Conservation (phyloP, 2,888 invertebrate species). For the Erebia aethiops region DNA sequence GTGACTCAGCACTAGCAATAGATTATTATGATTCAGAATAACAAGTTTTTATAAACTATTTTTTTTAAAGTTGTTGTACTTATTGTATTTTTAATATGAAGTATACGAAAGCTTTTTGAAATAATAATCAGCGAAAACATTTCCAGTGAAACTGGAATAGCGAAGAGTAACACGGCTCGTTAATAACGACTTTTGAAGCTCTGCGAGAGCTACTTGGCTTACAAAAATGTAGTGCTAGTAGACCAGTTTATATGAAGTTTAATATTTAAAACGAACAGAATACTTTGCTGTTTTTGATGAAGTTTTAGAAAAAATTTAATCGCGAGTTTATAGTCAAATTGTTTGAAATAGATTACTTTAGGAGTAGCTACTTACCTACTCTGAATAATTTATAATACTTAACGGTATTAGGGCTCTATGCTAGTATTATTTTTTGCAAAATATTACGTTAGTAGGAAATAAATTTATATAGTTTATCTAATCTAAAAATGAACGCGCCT, state of each 20-base stretch:
- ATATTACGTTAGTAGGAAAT: no score
- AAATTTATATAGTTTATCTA: no score
- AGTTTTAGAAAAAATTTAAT: not conserved
- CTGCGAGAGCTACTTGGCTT: slow-evolving; percentile 30
- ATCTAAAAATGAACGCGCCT: no score
- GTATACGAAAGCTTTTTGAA: slow-evolving; percentile 14
- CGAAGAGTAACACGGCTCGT: slow-evolving; percentile 23
- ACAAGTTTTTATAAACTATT: not conserved
- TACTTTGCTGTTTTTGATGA: not conserved
- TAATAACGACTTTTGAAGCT: slow-evolving; percentile 35
- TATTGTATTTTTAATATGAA: slow-evolving; percentile 13
- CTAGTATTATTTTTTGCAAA: no score
- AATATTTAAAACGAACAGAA: slow-evolving; percentile 7
- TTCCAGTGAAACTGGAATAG: slow-evolving; percentile 20
- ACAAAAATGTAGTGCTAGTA: slow-evolving; percentile 30
- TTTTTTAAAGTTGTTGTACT: not conserved
- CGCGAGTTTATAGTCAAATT: not conserved
- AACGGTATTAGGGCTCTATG: no score
- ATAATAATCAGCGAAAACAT: slow-evolving; percentile 19
- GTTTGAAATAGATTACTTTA: not conserved
- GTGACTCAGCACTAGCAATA: no score
- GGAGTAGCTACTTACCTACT: no score
- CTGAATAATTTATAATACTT: no score
- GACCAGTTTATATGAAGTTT: slow-evolving; percentile 23
- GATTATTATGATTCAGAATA: not conserved